A percentile compares a stretch with the other conserved stretches of the same genome.
phyloP scores from a whole-genome alignment of 1,140 invertebrate genomes.

The Lutraria rhynchaena region DNA sequence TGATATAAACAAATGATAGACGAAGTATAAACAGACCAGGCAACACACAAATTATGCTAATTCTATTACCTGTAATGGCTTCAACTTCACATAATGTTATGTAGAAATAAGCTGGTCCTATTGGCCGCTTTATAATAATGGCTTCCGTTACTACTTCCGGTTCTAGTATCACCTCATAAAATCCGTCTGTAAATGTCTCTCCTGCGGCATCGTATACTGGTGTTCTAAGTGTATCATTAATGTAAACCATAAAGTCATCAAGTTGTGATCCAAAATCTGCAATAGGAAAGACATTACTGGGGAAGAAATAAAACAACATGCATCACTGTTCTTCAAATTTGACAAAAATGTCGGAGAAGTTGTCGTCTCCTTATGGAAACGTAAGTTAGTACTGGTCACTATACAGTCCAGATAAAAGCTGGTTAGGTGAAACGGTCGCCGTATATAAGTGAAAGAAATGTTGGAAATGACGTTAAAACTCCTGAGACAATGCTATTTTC shows the following conservation, averaged over 20 bases:
- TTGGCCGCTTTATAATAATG: conserved; percentile 17
- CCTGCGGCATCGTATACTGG: conserved; percentile 28
- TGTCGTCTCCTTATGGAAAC: too few species aligned
- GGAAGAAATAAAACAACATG: too few species aligned
- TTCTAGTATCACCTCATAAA: conserved; percentile 16
- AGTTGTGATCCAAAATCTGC: conserved; percentile 33
- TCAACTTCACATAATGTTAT: conserved; percentile 49
- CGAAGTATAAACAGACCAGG: background rate
- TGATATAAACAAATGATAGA: too few species aligned
- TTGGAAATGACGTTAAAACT: too few species aligned
- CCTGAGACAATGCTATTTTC: too few species aligned
- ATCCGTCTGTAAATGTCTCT: background rate
- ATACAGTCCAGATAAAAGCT: too few species aligned
- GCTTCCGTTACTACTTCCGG: conserved; percentile 25
- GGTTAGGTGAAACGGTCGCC: too few species aligned
- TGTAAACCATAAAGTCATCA: conserved; percentile 31
- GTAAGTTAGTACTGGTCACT: too few species aligned
- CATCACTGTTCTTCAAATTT: too few species aligned
- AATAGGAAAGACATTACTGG: too few species aligned
- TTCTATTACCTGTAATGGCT: conserved; percentile 24
- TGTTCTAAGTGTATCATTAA: conserved; percentile 8
- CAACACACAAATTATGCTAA: background rate
- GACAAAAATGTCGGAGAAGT: too few species aligned
- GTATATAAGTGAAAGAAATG: too few species aligned
- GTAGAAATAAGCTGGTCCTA: background rate